phyloP scores from a whole-genome alignment of 2,113 vertebrate species.

The Marmota flaviventris region DNA sequence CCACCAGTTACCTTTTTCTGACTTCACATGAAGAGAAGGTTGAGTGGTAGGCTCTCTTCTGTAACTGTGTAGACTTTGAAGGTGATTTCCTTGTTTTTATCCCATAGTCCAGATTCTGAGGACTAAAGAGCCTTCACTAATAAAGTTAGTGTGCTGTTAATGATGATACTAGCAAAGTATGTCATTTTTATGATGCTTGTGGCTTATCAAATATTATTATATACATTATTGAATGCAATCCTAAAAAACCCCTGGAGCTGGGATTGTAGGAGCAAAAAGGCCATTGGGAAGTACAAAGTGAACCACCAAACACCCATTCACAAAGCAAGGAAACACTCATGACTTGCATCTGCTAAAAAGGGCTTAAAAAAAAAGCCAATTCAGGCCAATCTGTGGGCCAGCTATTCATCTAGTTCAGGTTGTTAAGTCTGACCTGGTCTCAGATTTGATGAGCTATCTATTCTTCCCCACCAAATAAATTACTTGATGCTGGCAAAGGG shows the following conservation, averaged over 20 bases:
- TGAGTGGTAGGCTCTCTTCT: background rate
- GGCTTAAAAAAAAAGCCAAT: background rate
- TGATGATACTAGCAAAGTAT: background rate
- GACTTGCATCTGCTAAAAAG: constrained; percentile 17
- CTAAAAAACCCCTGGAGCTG: background rate
- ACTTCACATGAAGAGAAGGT: background rate
- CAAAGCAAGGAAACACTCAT: constrained; percentile 17
- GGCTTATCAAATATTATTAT: background rate
- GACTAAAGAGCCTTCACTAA: background rate
- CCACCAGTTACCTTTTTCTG: background rate
- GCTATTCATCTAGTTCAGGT: background rate
- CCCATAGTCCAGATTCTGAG: background rate
- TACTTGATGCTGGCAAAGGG: background rate
- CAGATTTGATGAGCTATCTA: background rate
- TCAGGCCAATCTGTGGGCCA: background rate
- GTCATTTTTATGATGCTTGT: background rate
- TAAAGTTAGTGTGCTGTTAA: background rate
- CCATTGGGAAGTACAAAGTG: background rate
- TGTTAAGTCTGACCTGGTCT: background rate
- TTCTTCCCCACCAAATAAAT: constrained; percentile 28
- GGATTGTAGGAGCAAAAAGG: background rate
- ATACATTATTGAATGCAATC: background rate
- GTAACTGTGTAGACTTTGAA: background rate
- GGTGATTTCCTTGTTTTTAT: background rate
- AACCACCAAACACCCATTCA: background rate